These are phyloP conservation scores for Harmothoe impar DNA, from an alignment of 2,888 invertebrate species.

Conservation along the genomic window DNA sequence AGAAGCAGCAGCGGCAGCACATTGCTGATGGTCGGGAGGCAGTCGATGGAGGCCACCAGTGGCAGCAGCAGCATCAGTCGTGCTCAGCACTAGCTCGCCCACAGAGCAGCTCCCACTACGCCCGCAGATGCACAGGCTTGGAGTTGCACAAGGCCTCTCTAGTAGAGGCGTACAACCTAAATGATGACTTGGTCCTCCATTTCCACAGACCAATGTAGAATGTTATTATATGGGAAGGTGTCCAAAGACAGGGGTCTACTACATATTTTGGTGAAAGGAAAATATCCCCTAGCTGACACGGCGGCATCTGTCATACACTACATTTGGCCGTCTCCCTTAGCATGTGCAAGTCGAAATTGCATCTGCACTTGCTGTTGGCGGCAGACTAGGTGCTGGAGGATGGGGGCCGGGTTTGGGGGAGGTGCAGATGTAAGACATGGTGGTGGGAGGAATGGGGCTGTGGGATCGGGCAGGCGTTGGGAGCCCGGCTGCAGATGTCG, in stretches of 20 bases:
- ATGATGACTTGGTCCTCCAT: too few species aligned
- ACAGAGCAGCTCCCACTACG: not conserved
- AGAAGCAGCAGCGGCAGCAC: not conserved
- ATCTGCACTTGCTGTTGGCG: too few species aligned
- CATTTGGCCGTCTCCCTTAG: too few species aligned
- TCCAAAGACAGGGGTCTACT: too few species aligned
- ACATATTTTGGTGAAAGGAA: too few species aligned
- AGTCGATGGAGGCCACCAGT: not conserved
- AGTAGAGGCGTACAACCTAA: not conserved
- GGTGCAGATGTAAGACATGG: not conserved
- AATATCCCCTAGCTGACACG: too few species aligned
- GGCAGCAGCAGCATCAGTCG: not conserved
- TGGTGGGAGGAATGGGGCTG: not conserved
- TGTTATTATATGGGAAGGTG: too few species aligned
- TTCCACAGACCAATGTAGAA: too few species aligned
- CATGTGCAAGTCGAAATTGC: too few species aligned
- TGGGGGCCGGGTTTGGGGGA: too few species aligned
- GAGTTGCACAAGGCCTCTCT: not conserved
- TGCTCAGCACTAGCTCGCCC: slow-evolving; percentile 16
- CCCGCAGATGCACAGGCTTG: not conserved
- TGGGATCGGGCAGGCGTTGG: not conserved
- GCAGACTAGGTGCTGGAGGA: too few species aligned
- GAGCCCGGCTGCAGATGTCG: not conserved
- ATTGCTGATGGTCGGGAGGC: slow-evolving; percentile 19
- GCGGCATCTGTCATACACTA: too few species aligned